Percentiles rank a stretch among this genome's conserved stretches.
These are phyloP conservation scores for Sepiola atlantica DNA, from an alignment of 2,888 invertebrate species.

Conservation along the genomic window DNA sequence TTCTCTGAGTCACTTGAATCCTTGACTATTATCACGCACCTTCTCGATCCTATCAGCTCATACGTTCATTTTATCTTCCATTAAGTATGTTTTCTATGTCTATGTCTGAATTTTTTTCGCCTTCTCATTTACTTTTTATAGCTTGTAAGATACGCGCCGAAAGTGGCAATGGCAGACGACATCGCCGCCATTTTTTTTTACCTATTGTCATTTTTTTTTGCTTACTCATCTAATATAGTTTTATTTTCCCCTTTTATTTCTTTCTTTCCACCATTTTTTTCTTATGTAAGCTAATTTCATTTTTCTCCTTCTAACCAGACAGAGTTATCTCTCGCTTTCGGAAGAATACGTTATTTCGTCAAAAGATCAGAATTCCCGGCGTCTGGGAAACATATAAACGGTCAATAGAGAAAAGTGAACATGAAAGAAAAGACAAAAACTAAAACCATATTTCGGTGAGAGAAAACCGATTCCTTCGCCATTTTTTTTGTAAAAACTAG, in stretches of 20 bases:
- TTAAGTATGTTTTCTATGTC: neutral
- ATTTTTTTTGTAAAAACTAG: neutral
- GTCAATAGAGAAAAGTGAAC: neutral
- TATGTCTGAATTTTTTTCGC: neutral
- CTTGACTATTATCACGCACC: neutral
- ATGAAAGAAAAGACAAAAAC: neutral
- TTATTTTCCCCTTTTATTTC: neutral
- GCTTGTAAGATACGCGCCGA: neutral
- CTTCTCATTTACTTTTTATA: neutral
- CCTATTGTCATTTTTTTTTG: neutral
- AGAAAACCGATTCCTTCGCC: neutral
- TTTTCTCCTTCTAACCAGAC: neutral
- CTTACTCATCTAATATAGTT: neutral
- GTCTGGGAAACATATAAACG: neutral
- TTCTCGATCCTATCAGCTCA: neutral
- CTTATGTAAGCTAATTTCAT: neutral
- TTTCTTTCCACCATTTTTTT: neutral
- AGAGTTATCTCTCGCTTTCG: neutral
- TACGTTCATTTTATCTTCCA: neutral
- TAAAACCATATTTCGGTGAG: neutral
- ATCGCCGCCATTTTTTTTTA: neutral
- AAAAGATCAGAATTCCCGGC: neutral
- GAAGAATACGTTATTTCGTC: neutral
- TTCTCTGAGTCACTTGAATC: neutral
- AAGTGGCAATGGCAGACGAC: neutral